phyloP scores from a whole-genome alignment of 2,113 vertebrate species.

The Indicator indicator region DNA sequence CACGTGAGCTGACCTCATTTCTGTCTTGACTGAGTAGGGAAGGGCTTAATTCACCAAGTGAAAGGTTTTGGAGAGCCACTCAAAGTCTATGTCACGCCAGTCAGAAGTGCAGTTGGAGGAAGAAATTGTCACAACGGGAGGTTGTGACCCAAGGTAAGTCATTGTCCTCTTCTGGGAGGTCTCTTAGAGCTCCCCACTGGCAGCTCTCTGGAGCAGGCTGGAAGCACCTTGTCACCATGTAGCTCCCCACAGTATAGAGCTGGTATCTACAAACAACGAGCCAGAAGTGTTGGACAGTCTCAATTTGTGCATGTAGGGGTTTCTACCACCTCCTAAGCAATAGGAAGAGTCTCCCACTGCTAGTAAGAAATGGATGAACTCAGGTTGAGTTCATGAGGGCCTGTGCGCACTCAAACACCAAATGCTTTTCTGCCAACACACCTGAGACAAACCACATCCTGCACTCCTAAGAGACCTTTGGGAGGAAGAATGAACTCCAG shows the following conservation, averaged over 20 bases:
- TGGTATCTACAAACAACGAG: neutral
- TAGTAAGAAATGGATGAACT: neutral
- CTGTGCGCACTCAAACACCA: neutral
- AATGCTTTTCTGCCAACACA: neutral
- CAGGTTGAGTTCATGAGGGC: neutral
- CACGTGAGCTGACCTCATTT: neutral
- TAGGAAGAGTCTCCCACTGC: neutral
- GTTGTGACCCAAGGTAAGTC: neutral
- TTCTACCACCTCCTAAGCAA: neutral
- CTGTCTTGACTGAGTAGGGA: neutral
- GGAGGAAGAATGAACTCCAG: neutral
- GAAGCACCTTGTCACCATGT: neutral
- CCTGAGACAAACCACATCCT: neutral
- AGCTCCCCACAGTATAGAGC: neutral
- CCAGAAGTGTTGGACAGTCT: neutral
- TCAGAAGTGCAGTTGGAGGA: neutral
- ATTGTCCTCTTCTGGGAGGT: neutral
- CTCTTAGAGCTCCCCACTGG: neutral
- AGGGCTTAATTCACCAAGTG: neutral
- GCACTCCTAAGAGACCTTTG: neutral
- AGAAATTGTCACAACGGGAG: neutral
- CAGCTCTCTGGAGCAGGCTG: neutral
- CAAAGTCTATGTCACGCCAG: neutral
- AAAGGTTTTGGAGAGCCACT: neutral
- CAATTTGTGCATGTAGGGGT: neutral